Evolutionary conservation across 2,888 invertebrate genomes (phyloP), one percentile per base, ranked within the genome.

Genomic region (Hermaeophaga mercurialis): DNA sequence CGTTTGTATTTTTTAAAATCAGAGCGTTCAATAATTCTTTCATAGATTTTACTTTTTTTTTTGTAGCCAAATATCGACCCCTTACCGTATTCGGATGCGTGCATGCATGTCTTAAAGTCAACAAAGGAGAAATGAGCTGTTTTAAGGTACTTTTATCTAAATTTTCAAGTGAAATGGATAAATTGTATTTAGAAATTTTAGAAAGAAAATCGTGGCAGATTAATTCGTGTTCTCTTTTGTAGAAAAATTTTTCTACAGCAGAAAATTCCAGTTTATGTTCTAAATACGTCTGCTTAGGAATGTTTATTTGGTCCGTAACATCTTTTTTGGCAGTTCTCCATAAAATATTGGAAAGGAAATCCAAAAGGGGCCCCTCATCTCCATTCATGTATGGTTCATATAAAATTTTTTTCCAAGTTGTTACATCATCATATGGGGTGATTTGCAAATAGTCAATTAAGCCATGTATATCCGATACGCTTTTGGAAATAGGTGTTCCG

Each of bases 191-290:
- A 11, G 65, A 65, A 26, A 84, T 73, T 54, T 79, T 81, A 17
- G 74, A 58, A 18, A 80, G 63, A 57, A 85, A 84, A 8, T 77
- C 78, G 1, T 67, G 66, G 1, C 79, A 75, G 64, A 83, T 85
- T 9, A 80, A 75, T 11, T 75, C 72, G 66, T 85, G 84, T 66
- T 86, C 84, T 26, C 81, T 79, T n/a, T 82, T 79, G 71, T 91
- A 91, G 70, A 88, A 89, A 64, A 87, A 83, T 57, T 84, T 83
- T 73, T 91, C 90, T 0, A 90, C 81, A 3, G 88, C 85, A n/a
- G 87, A 84, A 69, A 91, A 85, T 33, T 81, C 79, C 36, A 89
- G 69, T 75, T 80, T 81, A 71, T 87, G 84, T 4, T 84, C 73
- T 36, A 80, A 65, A 52, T 83, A 80, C 0, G 79, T 80, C 74